These are phyloP conservation scores for Spondyliosoma cantharus DNA, from an alignment of 2,797 vertebrate species.

Conservation along the genomic window DNA sequence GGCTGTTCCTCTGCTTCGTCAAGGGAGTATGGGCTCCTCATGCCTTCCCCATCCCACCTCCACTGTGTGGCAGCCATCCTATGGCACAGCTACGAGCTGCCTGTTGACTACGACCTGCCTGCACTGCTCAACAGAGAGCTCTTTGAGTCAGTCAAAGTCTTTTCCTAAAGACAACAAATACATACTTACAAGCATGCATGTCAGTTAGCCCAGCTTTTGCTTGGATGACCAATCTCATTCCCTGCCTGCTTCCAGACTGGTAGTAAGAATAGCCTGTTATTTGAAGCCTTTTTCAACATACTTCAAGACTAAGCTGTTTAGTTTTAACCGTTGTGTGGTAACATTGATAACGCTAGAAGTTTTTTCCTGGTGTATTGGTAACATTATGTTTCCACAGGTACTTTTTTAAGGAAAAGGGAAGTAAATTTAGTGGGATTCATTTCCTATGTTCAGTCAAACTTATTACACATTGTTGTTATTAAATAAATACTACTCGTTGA, in stretches of 20 bases:
- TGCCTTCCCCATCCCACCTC: conserved; percentile 98
- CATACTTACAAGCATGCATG: background rate
- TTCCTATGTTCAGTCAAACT: background rate
- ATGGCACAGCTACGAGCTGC: conserved; percentile 98
- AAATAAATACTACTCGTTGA: background rate
- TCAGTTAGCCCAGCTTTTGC: background rate
- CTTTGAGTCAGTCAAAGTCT: conserved; percentile 91
- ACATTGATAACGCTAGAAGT: background rate
- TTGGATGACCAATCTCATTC: background rate
- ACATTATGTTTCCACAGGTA: background rate
- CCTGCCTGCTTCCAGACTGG: background rate
- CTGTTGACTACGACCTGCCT: conserved; percentile 96
- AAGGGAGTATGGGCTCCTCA: conserved; percentile 95
- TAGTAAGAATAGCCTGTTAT: background rate
- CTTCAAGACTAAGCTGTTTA: background rate
- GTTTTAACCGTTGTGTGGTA: background rate
- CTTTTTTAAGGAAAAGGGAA: background rate
- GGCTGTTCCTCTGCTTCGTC: conserved; percentile 78
- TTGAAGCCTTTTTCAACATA: background rate
- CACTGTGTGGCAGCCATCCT: conserved; percentile 97
- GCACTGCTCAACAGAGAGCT: conserved; percentile 93
- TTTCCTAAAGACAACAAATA: background rate
- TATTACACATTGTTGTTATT: background rate
- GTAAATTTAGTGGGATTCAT: background rate
- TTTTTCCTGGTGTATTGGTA: background rate